These are phyloP conservation scores for Mesitornis unicolor DNA, from an alignment of 2,113 vertebrate genomes.

Conservation along the genomic window DNA sequence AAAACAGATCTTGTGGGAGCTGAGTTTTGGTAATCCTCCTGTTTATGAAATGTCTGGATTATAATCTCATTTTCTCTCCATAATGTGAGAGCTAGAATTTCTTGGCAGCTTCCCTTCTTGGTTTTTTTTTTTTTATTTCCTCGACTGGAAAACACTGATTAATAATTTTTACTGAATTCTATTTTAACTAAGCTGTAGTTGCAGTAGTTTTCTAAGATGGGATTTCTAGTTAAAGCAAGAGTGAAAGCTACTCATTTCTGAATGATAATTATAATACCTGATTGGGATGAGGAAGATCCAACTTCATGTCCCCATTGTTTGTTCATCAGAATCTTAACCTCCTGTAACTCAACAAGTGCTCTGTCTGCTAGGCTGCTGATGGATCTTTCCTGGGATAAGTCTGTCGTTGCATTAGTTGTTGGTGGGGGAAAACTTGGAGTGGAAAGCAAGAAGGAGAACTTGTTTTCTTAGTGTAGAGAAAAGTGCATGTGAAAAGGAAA, in stretches of 20 bases:
- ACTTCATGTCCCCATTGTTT: background rate
- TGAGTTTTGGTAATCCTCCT: background rate
- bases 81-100: background rate
- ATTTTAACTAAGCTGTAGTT: background rate
- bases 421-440: background rate
- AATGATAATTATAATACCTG: background rate
- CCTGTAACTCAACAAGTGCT: background rate
- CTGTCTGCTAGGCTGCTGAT: background rate
- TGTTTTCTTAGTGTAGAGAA: background rate
- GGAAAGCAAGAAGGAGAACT: background rate
- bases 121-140: background rate
- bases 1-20: background rate
- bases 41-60: background rate
- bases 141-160: background rate
- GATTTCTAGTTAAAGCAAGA: background rate
- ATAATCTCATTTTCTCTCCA: background rate
- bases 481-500: background rate
- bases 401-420: background rate
- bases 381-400: background rate
- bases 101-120: background rate
- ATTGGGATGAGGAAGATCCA: background rate
- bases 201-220: background rate
- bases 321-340: background rate
- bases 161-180: background rate
- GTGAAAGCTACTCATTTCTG: background rate